phyloP scores from a whole-genome alignment of 2,113 vertebrate species.

The Sceloporus tristichus region DNA sequence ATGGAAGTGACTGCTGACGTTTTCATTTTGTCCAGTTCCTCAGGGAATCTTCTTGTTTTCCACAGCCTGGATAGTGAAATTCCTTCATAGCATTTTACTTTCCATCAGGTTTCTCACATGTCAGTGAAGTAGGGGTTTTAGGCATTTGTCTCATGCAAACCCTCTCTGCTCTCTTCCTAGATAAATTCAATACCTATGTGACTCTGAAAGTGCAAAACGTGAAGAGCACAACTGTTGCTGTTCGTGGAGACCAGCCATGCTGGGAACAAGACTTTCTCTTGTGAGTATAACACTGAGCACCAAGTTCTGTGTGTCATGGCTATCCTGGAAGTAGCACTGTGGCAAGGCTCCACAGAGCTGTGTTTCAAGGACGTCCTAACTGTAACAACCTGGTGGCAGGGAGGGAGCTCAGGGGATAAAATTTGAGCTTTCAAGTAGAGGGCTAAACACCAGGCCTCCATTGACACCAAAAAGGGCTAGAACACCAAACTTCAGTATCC shows the following conservation, averaged over 20 bases:
- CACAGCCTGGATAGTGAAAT: background rate
- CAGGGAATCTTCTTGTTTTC: background rate
- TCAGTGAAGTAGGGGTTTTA: background rate
- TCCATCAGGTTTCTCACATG: background rate
- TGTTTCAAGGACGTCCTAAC: too few relatives aligned
- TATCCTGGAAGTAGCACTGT: too few relatives aligned
- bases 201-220: conserved; percentile 97
- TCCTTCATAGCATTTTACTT: background rate
- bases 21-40: background rate
- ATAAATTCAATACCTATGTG: conserved; percentile 95
- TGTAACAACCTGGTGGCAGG: too few relatives aligned
- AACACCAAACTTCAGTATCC: too few relatives aligned
- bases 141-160: background rate
- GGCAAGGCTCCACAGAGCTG: too few relatives aligned
- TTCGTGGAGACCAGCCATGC: conserved; percentile 91
- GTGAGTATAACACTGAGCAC: conserved; percentile 80
- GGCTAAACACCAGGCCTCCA: too few relatives aligned
- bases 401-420: too few relatives aligned
- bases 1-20: background rate
- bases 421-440: too few relatives aligned
- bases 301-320: too few relatives aligned
- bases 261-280: conserved; percentile 99
- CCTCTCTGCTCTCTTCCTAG: conserved; percentile 73
- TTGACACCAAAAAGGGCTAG: too few relatives aligned
- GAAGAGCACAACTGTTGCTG: conserved; percentile 93